Conservation (phyloP, 2,888 invertebrate species). For the Drosophila anceps region DNA sequence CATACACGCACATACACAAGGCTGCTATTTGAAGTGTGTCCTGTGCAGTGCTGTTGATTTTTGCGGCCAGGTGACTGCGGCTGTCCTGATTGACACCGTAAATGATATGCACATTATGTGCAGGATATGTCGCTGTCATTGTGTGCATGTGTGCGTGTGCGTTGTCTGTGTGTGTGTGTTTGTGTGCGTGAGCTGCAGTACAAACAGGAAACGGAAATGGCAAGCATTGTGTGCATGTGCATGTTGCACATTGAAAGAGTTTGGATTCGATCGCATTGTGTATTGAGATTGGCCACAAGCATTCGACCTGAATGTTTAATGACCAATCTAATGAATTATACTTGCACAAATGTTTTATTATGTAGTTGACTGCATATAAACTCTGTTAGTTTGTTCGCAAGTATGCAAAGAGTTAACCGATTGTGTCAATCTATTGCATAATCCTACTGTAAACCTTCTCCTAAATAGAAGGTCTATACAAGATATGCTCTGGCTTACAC, state of each 20-base stretch:
- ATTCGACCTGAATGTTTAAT: conserved; percentile 46
- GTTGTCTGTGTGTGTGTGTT: conserved; percentile 16
- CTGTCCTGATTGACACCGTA: conserved; percentile 73
- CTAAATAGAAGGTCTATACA: background rate
- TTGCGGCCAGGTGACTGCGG: conserved; percentile 63
- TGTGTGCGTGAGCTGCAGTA: conserved; percentile 24
- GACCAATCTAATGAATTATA: conserved; percentile 45
- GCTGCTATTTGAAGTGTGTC: conserved; percentile 36
- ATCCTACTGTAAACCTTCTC: background rate
- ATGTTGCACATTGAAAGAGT: conserved; percentile 22
- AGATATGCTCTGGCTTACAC: background rate
- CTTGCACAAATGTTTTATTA: conserved; percentile 29
- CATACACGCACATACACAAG: background rate
- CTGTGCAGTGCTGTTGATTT: conserved; percentile 55
- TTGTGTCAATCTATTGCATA: background rate
- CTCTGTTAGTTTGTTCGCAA: background rate
- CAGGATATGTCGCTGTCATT: conserved; percentile 69
- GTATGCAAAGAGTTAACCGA: background rate
- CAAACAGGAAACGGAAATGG: conserved; percentile 79
- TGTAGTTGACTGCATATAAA: background rate
- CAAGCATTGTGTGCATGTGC: conserved; percentile 64
- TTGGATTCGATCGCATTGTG: conserved; percentile 42
- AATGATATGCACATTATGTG: conserved; percentile 77
- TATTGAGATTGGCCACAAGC: conserved; percentile 38
- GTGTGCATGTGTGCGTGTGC: conserved; percentile 18